Percentiles rank a stretch among this genome's conserved stretches.
Evolutionary conservation across 2,888 invertebrate species (phyloP).

Genomic region (Drosophila rubida): DNA sequence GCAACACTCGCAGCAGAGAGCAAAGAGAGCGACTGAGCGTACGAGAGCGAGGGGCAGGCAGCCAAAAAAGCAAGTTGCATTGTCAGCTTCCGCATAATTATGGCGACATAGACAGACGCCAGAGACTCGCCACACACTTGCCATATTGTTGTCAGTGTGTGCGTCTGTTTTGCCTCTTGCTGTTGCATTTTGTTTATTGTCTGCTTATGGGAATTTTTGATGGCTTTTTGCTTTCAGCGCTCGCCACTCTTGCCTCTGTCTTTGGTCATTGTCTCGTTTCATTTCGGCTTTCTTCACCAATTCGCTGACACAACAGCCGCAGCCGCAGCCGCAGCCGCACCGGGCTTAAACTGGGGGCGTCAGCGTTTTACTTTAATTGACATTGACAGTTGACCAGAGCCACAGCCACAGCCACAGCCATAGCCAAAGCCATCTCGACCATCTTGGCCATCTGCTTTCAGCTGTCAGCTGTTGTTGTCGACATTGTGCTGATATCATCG

Average conservation of each 20-base stretch:
- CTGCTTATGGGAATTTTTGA: slow-evolving; percentile 71
- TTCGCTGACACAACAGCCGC: slow-evolving; percentile 71
- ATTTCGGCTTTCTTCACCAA: slow-evolving; percentile 62
- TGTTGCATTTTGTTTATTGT: slow-evolving; percentile 49
- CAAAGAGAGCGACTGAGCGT: background rate
- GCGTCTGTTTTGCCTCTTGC: slow-evolving; percentile 37
- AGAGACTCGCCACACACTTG: slow-evolving; percentile 27
- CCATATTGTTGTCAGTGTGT: slow-evolving; percentile 27
- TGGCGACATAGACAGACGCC: slow-evolving; percentile 70
- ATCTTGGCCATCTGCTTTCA: slow-evolving; percentile 5
- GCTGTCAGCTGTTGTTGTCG: slow-evolving; percentile 21
- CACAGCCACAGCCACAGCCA: slow-evolving; percentile 12
- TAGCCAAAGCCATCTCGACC: slow-evolving; percentile 2
- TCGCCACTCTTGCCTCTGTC: slow-evolving; percentile 20
- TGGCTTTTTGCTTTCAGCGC: slow-evolving; percentile 35
- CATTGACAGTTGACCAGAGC: slow-evolving; percentile 66
- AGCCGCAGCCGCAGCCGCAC: too few relatives aligned
- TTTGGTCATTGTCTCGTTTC: slow-evolving; percentile 36
- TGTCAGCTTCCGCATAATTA: slow-evolving; percentile 80
- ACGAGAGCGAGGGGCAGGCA: background rate
- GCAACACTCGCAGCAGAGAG: slow-evolving; percentile 1
- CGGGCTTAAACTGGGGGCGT: slow-evolving; percentile 56
- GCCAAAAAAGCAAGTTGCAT: slow-evolving; percentile 67
- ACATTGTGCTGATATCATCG: slow-evolving; percentile 49
- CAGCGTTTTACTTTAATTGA: slow-evolving; percentile 72